A percentile compares a stretch with the other conserved stretches of the same genome.
phyloP scores from a whole-genome alignment of 2,888 invertebrate genomes.

The Ypsolopha sequella region DNA sequence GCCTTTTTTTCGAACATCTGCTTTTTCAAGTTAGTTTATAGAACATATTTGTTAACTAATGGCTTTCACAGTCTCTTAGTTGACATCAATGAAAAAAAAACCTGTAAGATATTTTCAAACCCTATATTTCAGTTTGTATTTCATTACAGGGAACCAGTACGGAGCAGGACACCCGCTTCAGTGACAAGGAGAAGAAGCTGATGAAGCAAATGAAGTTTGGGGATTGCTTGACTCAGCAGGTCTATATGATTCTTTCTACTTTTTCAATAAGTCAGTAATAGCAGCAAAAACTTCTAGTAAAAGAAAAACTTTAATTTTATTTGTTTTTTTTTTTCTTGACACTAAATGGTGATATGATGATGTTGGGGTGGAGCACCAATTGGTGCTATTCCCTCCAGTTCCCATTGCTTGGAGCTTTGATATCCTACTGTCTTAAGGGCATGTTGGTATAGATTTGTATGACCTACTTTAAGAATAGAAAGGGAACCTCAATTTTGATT shows the following conservation, averaged over 20 bases:
- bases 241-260: neutral
- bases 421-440: too few species aligned
- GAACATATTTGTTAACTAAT: neutral
- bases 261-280: neutral
- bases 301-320: neutral
- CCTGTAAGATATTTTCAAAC: too few species aligned
- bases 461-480: neutral
- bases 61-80: neutral
- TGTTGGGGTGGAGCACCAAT: too few species aligned
- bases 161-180: conserved; percentile 99
- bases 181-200: conserved; percentile 99
- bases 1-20: too few species aligned
- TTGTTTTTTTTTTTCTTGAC: neutral
- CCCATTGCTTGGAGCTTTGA: too few species aligned
- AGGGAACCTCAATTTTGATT: too few species aligned
- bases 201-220: conserved; percentile 99
- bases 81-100: neutral
- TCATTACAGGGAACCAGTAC: conserved; percentile 91
- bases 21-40: neutral
- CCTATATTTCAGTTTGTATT: too few species aligned
- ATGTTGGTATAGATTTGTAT: too few species aligned
- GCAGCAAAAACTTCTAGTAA: too few species aligned
- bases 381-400: too few species aligned
- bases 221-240: conserved; percentile 93
- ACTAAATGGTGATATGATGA: too few species aligned